These are phyloP conservation scores for Melinaea menophilus DNA, from an alignment of 2,888 invertebrate genomes.

Conservation along the genomic window DNA sequence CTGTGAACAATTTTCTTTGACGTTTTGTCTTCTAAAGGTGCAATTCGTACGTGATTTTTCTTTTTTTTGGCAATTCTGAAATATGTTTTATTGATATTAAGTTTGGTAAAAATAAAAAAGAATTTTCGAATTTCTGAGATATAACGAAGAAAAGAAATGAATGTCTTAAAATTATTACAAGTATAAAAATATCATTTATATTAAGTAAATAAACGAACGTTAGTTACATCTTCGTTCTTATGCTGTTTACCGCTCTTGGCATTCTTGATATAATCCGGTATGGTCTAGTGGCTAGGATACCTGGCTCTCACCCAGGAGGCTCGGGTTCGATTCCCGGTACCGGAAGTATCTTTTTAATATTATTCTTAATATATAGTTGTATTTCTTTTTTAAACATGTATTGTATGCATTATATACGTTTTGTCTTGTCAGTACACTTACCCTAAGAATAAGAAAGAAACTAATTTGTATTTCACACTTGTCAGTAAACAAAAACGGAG, in stretches of 20 bases:
- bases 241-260: too few relatives aligned
- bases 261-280: conserved; percentile 56
- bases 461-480: conserved; percentile 16
- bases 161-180: too few relatives aligned
- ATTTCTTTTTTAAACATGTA: too few relatives aligned
- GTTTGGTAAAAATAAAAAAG: too few relatives aligned
- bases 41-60: conserved; percentile 29
- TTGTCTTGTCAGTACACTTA: background rate
- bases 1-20: conserved; percentile 21
- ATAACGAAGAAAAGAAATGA: too few relatives aligned
- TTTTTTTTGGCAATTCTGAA: conserved; percentile 27
- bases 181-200: too few relatives aligned
- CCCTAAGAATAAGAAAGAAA: conserved; percentile 11
- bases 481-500: conserved; percentile 16
- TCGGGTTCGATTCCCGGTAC: conserved; percentile 85
- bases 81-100: conserved; percentile 18
- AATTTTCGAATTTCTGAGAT: too few relatives aligned
- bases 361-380: too few relatives aligned
- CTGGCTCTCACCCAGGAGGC: conserved; percentile 84
- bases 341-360: conserved; percentile 52
- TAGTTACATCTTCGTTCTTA: too few relatives aligned
- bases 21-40: conserved; percentile 22
- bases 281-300: conserved; percentile 83
- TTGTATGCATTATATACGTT: too few relatives aligned
- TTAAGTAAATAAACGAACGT: too few relatives aligned